Evolutionary conservation across 2,797 vertebrate genomes (phyloP).

Genomic region (Telmatherina bonti): DNA sequence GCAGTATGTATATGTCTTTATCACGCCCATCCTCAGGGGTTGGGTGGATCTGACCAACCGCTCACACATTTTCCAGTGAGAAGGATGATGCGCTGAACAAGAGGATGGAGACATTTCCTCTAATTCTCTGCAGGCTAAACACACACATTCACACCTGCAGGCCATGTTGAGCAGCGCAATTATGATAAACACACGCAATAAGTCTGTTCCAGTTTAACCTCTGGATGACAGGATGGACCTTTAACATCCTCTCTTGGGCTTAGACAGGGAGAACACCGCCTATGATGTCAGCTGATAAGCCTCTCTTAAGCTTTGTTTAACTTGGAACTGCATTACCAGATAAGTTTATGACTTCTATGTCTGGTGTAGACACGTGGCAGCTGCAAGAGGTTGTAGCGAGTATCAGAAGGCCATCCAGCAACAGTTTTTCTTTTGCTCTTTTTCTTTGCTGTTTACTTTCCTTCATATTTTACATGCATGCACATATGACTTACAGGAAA

Average conservation of each 20-base stretch:
- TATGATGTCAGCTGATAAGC: slow-evolving; percentile 42
- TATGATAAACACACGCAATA: slow-evolving; percentile 3
- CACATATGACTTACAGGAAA: slow-evolving; percentile 90
- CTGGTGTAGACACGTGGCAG: slow-evolving; percentile 15
- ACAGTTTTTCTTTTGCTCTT: not conserved
- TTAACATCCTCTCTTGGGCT: slow-evolving; percentile 34
- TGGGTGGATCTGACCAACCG: slow-evolving; percentile 43
- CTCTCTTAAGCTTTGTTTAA: slow-evolving; percentile 28
- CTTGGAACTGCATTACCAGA: slow-evolving; percentile 23
- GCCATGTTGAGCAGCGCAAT: slow-evolving; percentile 16
- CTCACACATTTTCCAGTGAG: slow-evolving; percentile 36
- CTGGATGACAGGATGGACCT: slow-evolving; percentile 36
- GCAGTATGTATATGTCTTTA: slow-evolving; percentile 7
- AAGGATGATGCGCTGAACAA: slow-evolving; percentile 28
- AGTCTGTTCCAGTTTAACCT: slow-evolving; percentile 43
- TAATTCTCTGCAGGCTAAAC: slow-evolving; percentile 29
- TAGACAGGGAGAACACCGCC: slow-evolving; percentile 20
- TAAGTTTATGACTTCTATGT: slow-evolving; percentile 44
- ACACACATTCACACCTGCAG: slow-evolving; percentile 30
- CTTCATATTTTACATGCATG: slow-evolving; percentile 6
- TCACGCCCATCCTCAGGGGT: slow-evolving; percentile 41
- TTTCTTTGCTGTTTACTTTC: not conserved
- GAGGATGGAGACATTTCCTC: slow-evolving; percentile 39
- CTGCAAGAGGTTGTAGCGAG: slow-evolving; percentile 10
- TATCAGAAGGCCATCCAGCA: not conserved